phyloP scores from a whole-genome alignment of 92 coral and sea anemone species.

The Actinernus sp. region DNA sequence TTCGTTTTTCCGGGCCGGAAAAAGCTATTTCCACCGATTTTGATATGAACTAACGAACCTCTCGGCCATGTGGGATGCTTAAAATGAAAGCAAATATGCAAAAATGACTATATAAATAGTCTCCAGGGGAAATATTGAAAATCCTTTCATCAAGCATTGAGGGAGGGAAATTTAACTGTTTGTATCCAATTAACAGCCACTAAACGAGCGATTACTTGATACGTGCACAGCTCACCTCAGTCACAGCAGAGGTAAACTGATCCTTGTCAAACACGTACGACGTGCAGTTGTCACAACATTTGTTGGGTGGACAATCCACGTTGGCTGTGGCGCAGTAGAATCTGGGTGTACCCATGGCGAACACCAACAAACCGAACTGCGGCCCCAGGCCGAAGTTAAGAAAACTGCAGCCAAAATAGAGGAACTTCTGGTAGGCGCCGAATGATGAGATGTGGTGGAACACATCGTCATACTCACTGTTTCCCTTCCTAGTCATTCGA shows the following conservation, averaged over 20 bases:
- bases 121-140: no score
- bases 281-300: no score
- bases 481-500: neutral
- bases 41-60: no score
- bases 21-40: no score
- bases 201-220: no score
- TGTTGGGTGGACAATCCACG: conserved; percentile 10
- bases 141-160: no score
- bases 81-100: no score
- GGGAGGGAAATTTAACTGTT: no score
- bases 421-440: conserved; percentile 41
- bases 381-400: conserved; percentile 16
- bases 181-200: no score
- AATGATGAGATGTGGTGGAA: conserved; percentile 28
- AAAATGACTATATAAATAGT: no score
- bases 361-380: conserved; percentile 35
- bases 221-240: conserved; percentile 47
- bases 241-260: conserved; percentile 37
- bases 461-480: conserved; percentile 26
- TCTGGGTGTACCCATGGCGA: conserved; percentile 31
- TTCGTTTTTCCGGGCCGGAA: no score
- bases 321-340: conserved; percentile 31
- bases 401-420: conserved; percentile 12
- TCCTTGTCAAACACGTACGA: conserved; percentile 42
- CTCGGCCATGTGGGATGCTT: no score